A percentile compares a stretch with the other conserved stretches of the same genome.
Evolutionary conservation across 2,113 vertebrate genomes (phyloP).

Genomic region (rat (Rattus norvegicus)): DNA sequence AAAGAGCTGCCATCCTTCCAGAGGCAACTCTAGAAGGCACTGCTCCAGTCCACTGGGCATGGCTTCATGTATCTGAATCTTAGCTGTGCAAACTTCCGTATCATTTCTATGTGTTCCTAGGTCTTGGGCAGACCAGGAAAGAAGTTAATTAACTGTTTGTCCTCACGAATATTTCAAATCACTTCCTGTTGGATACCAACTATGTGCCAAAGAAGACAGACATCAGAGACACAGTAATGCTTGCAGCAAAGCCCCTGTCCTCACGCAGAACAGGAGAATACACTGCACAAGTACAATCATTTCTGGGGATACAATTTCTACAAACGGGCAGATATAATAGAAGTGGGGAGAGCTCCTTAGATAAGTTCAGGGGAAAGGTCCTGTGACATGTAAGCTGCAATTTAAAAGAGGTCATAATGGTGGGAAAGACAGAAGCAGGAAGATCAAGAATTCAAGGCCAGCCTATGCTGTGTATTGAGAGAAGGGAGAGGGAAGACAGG

Average conservation of each 20-base stretch:
- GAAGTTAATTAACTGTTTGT: constrained; percentile 14
- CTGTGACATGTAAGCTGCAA: neutral
- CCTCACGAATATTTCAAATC: constrained; percentile 3
- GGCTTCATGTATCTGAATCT: neutral
- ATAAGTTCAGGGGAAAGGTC: neutral
- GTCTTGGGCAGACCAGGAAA: neutral
- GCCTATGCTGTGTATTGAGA: neutral
- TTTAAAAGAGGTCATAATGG: constrained; percentile 22
- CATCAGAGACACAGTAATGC: neutral
- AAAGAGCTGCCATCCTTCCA: constrained; percentile 1
- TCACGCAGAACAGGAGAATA: neutral
- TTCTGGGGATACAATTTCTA: neutral
- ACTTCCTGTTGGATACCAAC: constrained; percentile 4
- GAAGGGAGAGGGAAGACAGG: neutral
- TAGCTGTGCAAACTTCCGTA: neutral
- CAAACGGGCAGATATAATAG: neutral
- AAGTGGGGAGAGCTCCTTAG: neutral
- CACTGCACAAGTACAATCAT: neutral
- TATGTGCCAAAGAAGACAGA: neutral
- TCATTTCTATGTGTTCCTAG: constrained; percentile 36
- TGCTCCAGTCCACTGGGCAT: neutral
- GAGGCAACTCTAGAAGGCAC: neutral
- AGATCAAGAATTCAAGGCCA: neutral
- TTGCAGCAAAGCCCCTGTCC: neutral
- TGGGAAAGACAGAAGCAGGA: neutral